These are phyloP conservation scores for Lithophane ornitopus DNA, from an alignment of 2,888 invertebrate species.

Conservation along the genomic window DNA sequence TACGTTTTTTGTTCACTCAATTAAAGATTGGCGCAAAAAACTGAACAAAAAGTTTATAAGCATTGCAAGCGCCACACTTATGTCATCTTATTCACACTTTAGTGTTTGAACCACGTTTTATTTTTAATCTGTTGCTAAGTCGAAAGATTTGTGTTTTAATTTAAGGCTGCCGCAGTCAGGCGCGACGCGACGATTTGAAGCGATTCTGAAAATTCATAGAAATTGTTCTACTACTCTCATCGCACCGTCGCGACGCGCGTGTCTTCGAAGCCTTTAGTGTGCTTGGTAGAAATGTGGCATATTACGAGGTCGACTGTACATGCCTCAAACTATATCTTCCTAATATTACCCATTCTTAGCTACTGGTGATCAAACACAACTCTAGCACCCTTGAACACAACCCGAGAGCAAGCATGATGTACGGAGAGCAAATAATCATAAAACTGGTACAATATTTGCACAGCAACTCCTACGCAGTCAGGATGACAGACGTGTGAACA, in stretches of 20 bases:
- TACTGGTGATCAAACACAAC: conserved; percentile 28
- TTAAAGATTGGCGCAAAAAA: conserved; percentile 51
- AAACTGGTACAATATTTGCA: conserved; percentile 56
- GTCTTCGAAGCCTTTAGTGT: background rate
- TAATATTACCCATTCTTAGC: background rate
- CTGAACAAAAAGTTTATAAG: conserved; percentile 38
- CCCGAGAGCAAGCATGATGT: conserved; percentile 9
- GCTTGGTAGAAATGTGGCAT: background rate
- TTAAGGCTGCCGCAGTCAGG: too few species aligned
- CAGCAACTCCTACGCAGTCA: conserved; percentile 41
- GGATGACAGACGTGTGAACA: conserved; percentile 32
- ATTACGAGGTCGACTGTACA: background rate
- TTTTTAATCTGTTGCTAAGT: conserved; percentile 29
- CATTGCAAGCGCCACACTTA: conserved; percentile 57
- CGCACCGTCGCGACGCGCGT: too few species aligned
- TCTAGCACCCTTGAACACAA: background rate
- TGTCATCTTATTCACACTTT: conserved; percentile 33
- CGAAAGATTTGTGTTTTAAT: background rate
- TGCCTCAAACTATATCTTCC: background rate
- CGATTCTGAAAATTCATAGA: too few species aligned
- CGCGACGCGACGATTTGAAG: too few species aligned
- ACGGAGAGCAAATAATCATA: conserved; percentile 45
- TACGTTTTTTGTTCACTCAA: conserved; percentile 41
- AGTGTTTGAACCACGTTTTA: conserved; percentile 2
- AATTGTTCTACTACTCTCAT: too few species aligned